phyloP scores from a whole-genome alignment of 2,888 invertebrate species.

The Lycia hirtaria region DNA sequence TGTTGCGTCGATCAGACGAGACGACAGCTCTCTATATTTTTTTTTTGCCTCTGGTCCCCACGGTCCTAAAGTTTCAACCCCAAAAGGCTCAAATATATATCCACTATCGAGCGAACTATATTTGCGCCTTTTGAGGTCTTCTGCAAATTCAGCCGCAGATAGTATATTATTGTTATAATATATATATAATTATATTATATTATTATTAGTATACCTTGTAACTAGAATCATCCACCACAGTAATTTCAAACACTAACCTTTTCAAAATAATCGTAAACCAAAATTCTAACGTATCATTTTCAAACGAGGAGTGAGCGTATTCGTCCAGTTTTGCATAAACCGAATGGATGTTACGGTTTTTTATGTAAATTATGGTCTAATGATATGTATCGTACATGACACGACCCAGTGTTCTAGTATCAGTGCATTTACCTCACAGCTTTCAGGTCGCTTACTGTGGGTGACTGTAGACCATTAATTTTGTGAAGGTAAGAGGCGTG shows the following conservation, averaged over 20 bases:
- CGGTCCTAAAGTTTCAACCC: too few species aligned
- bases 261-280: background rate
- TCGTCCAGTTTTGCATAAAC: constrained; percentile 9
- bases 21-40: too few species aligned
- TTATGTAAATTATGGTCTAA: constrained; percentile 18
- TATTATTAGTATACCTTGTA: too few species aligned
- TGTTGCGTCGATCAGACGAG: too few species aligned
- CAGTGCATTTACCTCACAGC: constrained; percentile 18
- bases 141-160: too few species aligned
- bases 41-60: too few species aligned
- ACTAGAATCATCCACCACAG: too few species aligned
- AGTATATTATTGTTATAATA: too few species aligned
- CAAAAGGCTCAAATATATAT: too few species aligned
- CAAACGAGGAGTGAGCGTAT: background rate
- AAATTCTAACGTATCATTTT: constrained; percentile 4
- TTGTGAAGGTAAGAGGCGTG: background rate
- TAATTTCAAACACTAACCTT: background rate
- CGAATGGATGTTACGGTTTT: constrained; percentile 4
- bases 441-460: background rate
- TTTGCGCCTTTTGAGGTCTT: too few species aligned
- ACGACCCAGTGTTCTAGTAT: constrained; percentile 12
- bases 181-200: too few species aligned
- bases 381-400: constrained; percentile 8
- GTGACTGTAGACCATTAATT: background rate
- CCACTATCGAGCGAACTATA: too few species aligned